Percentiles rank a stretch among this genome's conserved stretches.
Evolutionary conservation across 64 coral and sea anemone species (phyloP).

Genomic region (Actinia tenebrosa): DNA sequence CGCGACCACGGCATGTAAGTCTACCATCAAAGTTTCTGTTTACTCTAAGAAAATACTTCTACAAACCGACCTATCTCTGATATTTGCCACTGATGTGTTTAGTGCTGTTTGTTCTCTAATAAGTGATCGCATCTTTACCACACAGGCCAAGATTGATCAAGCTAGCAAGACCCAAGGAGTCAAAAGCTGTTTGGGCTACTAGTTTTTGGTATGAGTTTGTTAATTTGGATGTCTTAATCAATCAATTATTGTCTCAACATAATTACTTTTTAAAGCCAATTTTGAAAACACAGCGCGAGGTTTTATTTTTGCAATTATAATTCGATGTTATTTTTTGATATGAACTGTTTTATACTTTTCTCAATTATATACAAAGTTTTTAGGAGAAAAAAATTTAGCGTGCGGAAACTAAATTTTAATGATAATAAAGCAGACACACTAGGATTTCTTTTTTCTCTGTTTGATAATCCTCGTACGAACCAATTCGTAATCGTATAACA

Average conservation of each 20-base stretch:
- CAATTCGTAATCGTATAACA: neutral
- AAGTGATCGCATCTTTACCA: neutral
- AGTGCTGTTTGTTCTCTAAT: conserved; percentile 2
- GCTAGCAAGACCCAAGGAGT: conserved; percentile 63
- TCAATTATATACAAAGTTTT: too few species aligned
- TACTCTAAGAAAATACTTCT: neutral
- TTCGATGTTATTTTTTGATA: neutral
- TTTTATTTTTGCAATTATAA: neutral
- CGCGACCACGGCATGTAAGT: conserved; percentile 68
- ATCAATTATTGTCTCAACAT: neutral
- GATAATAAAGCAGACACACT: neutral
- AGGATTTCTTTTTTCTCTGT: neutral
- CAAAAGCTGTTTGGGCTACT: conserved; percentile 62
- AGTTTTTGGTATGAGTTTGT: conserved; percentile 53
- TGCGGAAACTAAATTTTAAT: neutral
- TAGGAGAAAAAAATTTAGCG: too few species aligned
- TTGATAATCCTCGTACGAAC: neutral
- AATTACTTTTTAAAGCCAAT: neutral
- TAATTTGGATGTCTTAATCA: neutral
- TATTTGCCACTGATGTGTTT: conserved; percentile 28
- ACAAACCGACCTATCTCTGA: neutral
- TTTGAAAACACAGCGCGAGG: neutral
- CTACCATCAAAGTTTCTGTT: neutral
- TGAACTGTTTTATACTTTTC: neutral
- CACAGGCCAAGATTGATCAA: conserved; percentile 45